These are phyloP conservation scores for Drosophila paramelanica DNA, from an alignment of 2,888 invertebrate species.

Conservation along the genomic window DNA sequence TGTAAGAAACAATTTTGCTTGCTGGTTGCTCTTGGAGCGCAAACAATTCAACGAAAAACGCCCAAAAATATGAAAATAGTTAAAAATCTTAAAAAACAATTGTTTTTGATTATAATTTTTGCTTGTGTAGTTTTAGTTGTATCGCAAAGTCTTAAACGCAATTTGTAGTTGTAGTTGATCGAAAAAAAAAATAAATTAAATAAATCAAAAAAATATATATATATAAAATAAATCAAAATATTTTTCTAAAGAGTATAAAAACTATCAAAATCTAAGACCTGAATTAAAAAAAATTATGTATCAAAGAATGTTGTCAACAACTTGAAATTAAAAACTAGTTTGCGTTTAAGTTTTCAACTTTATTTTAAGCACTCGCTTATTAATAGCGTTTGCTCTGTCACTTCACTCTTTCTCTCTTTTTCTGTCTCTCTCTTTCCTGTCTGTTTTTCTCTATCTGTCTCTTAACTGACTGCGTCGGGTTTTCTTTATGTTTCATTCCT, in stretches of 20 bases:
- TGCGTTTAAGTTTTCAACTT: slow-evolving; percentile 8
- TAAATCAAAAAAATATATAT: background rate
- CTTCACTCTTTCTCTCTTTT: slow-evolving; percentile 8
- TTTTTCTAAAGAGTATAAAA: slow-evolving; percentile 16
- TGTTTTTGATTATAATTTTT: slow-evolving; percentile 74
- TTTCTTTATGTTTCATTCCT: slow-evolving; percentile 15
- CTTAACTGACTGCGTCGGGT: background rate
- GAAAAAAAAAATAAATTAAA: slow-evolving; percentile 15
- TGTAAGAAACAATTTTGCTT: slow-evolving; percentile 4
- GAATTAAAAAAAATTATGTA: slow-evolving; percentile 12
- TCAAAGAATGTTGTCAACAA: slow-evolving; percentile 9
- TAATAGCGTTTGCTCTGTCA: background rate
- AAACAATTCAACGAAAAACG: slow-evolving; percentile 11
- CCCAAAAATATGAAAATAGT: background rate
- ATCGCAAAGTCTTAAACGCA: slow-evolving; percentile 74
- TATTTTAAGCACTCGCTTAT: background rate
- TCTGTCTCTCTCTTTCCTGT: slow-evolving; percentile 14
- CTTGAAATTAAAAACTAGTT: slow-evolving; percentile 15
- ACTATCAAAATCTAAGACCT: slow-evolving; percentile 5
- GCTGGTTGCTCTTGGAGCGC: slow-evolving; percentile 1
- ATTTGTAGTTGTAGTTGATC: slow-evolving; percentile 70
- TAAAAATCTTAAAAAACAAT: slow-evolving; percentile 1
- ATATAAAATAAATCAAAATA: slow-evolving; percentile 11
- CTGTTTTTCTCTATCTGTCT: slow-evolving; percentile 28
- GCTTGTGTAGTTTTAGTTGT: slow-evolving; percentile 84